These are phyloP conservation scores for Eleutherodactylus coqui DNA, from an alignment of 2,797 vertebrate species.

Conservation along the genomic window DNA sequence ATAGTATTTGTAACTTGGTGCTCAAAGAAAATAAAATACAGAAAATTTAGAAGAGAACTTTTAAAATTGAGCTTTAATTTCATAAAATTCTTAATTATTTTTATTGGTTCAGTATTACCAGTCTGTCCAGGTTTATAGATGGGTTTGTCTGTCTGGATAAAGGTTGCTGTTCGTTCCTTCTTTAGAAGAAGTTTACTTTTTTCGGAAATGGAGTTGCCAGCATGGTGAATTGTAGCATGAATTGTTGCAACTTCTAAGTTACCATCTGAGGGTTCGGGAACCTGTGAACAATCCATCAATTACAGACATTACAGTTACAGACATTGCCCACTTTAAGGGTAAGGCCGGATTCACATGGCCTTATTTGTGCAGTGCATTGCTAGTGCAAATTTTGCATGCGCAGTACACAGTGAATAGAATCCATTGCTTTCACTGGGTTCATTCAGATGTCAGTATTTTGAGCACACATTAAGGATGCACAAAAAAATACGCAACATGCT, in stretches of 20 bases:
- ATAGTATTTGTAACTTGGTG: neutral
- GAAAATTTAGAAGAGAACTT: neutral
- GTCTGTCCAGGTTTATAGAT: constrained; percentile 86
- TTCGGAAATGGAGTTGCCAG: neutral
- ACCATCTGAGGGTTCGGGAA: neutral
- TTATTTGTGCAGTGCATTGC: no score
- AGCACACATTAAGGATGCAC: no score
- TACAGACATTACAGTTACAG: neutral
- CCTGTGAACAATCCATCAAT: neutral
- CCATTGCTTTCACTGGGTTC: no score
- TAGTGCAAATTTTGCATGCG: no score
- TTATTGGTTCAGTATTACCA: constrained; percentile 70
- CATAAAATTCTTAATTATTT: neutral
- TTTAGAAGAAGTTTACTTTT: constrained; percentile 74
- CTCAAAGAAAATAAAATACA: neutral
- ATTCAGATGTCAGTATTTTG: no score
- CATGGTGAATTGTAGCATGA: neutral
- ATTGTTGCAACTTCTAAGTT: constrained; percentile 16
- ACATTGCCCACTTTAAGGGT: neutral
- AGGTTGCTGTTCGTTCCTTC: constrained; percentile 71
- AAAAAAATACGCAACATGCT: no score
- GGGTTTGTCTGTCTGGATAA: constrained; percentile 87
- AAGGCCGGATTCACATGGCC: no score
- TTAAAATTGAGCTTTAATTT: neutral
- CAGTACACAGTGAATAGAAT: no score